Evolutionary conservation across 2,888 invertebrate genomes (phyloP).

Genomic region (Ptycholaimellus sp.): DNA sequence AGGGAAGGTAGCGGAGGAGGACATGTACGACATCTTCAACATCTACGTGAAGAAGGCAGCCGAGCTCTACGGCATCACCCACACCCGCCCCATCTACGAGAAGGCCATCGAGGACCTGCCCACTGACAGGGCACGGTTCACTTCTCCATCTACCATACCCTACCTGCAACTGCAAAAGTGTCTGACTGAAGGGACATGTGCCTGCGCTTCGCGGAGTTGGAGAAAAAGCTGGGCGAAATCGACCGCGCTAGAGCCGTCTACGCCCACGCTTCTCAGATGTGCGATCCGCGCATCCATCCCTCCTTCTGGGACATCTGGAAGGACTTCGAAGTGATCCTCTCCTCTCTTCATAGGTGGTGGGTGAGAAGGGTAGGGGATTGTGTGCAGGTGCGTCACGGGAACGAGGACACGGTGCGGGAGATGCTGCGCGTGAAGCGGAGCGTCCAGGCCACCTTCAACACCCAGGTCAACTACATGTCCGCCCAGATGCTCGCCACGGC

Average conservation of each 20-base stretch:
- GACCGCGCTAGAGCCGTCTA: slow-evolving; percentile 89
- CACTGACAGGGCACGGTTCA: slow-evolving; percentile 50
- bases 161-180: not conserved
- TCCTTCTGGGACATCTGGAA: slow-evolving; percentile 98
- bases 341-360: too few species aligned
- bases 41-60: slow-evolving; percentile 94
- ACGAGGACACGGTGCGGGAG: slow-evolving; percentile 95
- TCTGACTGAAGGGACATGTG: slow-evolving; percentile 57
- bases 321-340: slow-evolving; percentile 96
- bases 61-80: slow-evolving; percentile 84
- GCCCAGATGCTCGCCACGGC: slow-evolving; percentile 69
- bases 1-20: slow-evolving; percentile 65
- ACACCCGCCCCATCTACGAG: slow-evolving; percentile 88
- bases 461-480: slow-evolving; percentile 95
- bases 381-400: slow-evolving; percentile 91
- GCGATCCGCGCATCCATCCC: slow-evolving; percentile 70
- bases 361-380: too few species aligned
- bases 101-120: slow-evolving; percentile 78
- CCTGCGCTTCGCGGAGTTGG: slow-evolving; percentile 81
- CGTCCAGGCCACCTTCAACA: slow-evolving; percentile 76
- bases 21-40: slow-evolving; percentile 90
- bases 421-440: slow-evolving; percentile 91
- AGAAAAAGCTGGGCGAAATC: slow-evolving; percentile 88
- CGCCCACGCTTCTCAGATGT: slow-evolving; percentile 91
- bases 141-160: not conserved